A percentile compares a stretch with the other conserved stretches of the same genome.
Evolutionary conservation across 2,113 vertebrate species (phyloP).

Genomic region (Suricata suricatta): DNA sequence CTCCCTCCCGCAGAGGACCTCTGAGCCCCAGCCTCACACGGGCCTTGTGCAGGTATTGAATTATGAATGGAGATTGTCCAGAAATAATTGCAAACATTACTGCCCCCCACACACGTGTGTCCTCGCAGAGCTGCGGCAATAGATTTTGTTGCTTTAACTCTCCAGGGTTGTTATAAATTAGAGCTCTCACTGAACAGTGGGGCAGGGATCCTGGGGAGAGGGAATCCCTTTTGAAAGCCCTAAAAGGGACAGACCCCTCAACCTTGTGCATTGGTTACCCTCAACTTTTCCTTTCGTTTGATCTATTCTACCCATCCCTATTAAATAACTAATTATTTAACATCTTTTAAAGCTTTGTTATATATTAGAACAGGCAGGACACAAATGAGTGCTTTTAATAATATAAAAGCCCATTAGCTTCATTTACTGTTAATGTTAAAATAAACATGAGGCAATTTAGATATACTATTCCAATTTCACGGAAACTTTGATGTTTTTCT

Average conservation of each 20-base stretch:
- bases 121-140: constrained; percentile 49
- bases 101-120: not conserved
- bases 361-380: constrained; percentile 88
- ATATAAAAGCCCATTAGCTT: constrained; percentile 92
- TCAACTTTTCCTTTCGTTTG: constrained; percentile 82
- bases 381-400: constrained; percentile 92
- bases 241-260: constrained; percentile 37
- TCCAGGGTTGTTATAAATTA: constrained; percentile 75
- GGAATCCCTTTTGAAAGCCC: constrained; percentile 32
- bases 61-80: constrained; percentile 59
- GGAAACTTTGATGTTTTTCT: constrained; percentile 93
- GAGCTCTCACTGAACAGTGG: constrained; percentile 79
- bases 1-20: not conserved
- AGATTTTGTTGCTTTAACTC: constrained; percentile 61
- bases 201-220: not conserved
- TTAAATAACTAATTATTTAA: constrained; percentile 93
- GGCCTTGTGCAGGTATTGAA: constrained; percentile 60
- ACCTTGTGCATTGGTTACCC: not conserved
- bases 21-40: not conserved
- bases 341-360: constrained; percentile 89
- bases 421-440: constrained; percentile 94
- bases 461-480: constrained; percentile 92
- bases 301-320: constrained; percentile 86
- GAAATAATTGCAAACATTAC: constrained; percentile 44
- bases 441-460: constrained; percentile 93